A percentile compares a stretch with the other conserved stretches of the same genome.
phyloP scores from a whole-genome alignment of 2,113 vertebrate genomes.

The Nyctereutes procyonoides region DNA sequence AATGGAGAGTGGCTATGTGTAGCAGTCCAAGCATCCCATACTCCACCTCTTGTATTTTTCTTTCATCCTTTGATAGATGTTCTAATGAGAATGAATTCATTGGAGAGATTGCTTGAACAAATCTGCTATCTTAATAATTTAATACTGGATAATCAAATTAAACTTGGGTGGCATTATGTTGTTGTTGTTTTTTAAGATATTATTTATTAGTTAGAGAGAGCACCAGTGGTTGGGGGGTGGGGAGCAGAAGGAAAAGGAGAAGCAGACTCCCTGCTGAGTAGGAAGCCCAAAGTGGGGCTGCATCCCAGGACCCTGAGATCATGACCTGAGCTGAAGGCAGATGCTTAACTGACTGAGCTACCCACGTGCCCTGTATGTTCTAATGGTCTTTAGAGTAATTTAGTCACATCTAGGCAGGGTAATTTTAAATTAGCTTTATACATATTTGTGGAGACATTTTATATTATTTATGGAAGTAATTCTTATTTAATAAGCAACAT shows the following conservation, averaged over 20 bases:
- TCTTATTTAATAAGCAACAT: background rate
- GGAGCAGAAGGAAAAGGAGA: background rate
- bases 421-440: background rate
- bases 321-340: background rate
- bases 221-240: background rate
- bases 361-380: background rate
- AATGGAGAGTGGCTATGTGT: background rate
- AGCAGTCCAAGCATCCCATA: background rate
- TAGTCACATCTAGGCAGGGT: background rate
- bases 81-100: background rate
- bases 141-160: conserved; percentile 20
- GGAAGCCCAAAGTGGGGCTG: background rate
- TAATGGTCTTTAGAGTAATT: background rate
- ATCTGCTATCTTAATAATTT: conserved; percentile 21
- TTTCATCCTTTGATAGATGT: background rate
- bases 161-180: background rate
- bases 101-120: background rate
- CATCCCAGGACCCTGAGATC: background rate
- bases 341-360: background rate
- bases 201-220: background rate
- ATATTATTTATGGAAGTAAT: background rate
- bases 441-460: background rate
- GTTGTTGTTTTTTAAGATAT: background rate
- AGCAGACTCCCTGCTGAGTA: background rate
- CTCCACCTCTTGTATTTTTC: background rate